Evolutionary conservation across 2,113 vertebrate genomes (phyloP).

Genomic region (Falco punctatus): DNA sequence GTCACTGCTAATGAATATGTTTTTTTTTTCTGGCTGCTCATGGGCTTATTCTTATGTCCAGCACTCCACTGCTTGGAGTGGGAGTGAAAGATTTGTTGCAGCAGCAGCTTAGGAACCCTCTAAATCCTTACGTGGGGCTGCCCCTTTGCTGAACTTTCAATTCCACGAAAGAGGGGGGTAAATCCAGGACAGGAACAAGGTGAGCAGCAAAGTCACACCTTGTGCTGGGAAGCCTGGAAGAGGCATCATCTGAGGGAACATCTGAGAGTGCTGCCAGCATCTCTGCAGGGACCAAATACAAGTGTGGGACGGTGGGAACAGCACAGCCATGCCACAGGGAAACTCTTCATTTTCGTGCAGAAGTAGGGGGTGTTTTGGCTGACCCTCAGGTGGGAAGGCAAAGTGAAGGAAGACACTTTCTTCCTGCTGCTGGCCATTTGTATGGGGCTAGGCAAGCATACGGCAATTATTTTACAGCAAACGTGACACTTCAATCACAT

Average conservation of each 20-base stretch:
- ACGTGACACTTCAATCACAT: neutral
- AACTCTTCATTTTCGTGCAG: neutral
- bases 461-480: neutral
- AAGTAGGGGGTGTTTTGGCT: neutral
- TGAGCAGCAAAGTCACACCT: neutral
- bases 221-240: rapidly evolving
- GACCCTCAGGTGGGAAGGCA: neutral
- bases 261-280: neutral
- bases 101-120: neutral
- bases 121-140: neutral
- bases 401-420: neutral
- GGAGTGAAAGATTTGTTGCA: neutral
- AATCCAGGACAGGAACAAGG: neutral
- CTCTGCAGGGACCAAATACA: neutral
- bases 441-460: neutral
- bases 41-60: neutral
- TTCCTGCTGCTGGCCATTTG: neutral
- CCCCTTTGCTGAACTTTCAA: neutral
- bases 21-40: neutral
- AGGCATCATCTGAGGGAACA: neutral
- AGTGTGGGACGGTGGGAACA: neutral
- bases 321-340: neutral
- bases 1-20: neutral
- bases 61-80: neutral
- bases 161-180: rapidly evolving